phyloP scores from a whole-genome alignment of 2,888 invertebrate genomes.

The Blastobasis lacticolella region DNA sequence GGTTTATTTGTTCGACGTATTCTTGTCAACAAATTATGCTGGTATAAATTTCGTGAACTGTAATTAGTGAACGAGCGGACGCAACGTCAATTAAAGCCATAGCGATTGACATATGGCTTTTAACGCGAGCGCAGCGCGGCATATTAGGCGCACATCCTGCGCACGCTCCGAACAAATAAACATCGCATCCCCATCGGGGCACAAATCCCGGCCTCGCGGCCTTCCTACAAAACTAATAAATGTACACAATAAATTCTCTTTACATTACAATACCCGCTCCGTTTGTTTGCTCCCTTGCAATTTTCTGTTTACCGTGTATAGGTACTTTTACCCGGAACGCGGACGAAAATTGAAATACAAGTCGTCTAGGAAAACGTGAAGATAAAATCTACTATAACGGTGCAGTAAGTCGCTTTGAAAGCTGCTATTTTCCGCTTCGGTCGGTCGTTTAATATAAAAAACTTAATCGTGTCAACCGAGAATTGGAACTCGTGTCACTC shows the following conservation, averaged over 20 bases:
- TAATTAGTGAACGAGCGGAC: slow-evolving; percentile 35
- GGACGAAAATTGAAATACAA: slow-evolving; percentile 1
- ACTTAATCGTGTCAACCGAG: slow-evolving; percentile 32
- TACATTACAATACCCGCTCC: slow-evolving; percentile 43
- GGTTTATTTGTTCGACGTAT: slow-evolving; percentile 5
- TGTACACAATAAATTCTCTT: slow-evolving; percentile 61
- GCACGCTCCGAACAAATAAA: slow-evolving; percentile 56
- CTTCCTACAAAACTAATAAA: slow-evolving; percentile 64
- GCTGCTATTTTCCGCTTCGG: slow-evolving; percentile 33
- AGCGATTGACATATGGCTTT: slow-evolving; percentile 54
- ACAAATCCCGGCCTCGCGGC: slow-evolving; percentile 51
- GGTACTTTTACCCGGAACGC: not conserved
- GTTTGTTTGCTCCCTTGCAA: slow-evolving; percentile 30
- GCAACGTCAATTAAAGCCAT: slow-evolving; percentile 45
- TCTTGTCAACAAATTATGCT: slow-evolving; percentile 35
- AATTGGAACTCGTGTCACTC: slow-evolving; percentile 31
- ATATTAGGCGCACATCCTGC: slow-evolving; percentile 58
- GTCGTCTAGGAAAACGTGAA: not conserved
- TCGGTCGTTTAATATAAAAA: slow-evolving; percentile 30
- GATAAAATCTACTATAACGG: slow-evolving; percentile 9
- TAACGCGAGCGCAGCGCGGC: slow-evolving; percentile 37
- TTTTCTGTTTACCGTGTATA: slow-evolving; percentile 16
- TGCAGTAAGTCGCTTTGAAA: slow-evolving; percentile 8
- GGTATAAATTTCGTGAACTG: slow-evolving; percentile 16
- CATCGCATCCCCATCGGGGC: slow-evolving; percentile 49